These are phyloP conservation scores for Sparidentex hasta DNA, from an alignment of 2,797 vertebrate genomes.

Conservation along the genomic window DNA sequence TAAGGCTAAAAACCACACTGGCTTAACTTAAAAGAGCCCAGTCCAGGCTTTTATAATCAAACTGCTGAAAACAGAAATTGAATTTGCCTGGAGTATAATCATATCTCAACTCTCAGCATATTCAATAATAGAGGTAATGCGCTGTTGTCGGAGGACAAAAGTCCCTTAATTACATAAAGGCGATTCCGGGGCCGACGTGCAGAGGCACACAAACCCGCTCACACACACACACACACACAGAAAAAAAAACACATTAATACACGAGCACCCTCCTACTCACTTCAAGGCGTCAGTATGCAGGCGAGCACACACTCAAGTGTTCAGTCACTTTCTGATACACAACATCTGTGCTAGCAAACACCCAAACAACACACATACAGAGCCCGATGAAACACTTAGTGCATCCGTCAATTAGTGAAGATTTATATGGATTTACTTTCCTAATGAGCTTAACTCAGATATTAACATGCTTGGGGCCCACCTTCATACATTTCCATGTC, in stretches of 20 bases:
- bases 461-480: too few relatives aligned
- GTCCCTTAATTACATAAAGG: slow-evolving; percentile 71
- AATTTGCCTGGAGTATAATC: slow-evolving; percentile 74
- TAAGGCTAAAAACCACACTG: slow-evolving; percentile 51
- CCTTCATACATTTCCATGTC: too few relatives aligned
- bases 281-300: slow-evolving; percentile 31
- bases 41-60: slow-evolving; percentile 60
- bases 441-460: background rate
- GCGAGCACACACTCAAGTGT: background rate
- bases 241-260: background rate
- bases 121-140: slow-evolving; percentile 71
- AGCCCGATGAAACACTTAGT: background rate
- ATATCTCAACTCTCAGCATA: slow-evolving; percentile 71
- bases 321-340: slow-evolving; percentile 16
- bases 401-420: background rate
- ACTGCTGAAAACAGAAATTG: slow-evolving; percentile 76
- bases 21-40: slow-evolving; percentile 49
- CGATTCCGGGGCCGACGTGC: slow-evolving; percentile 37
- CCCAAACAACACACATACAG: background rate
- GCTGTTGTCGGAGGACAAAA: slow-evolving; percentile 67
- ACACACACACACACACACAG: slow-evolving; percentile 3
- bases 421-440: background rate
- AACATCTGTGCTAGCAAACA: slow-evolving; percentile 28
- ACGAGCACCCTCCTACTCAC: slow-evolving; percentile 14
- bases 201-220: background rate